Evolutionary conservation across 2,888 invertebrate species (phyloP), one percentile per base, ranked within the genome.

Genomic region (Ferdinandea cuprea): DNA sequence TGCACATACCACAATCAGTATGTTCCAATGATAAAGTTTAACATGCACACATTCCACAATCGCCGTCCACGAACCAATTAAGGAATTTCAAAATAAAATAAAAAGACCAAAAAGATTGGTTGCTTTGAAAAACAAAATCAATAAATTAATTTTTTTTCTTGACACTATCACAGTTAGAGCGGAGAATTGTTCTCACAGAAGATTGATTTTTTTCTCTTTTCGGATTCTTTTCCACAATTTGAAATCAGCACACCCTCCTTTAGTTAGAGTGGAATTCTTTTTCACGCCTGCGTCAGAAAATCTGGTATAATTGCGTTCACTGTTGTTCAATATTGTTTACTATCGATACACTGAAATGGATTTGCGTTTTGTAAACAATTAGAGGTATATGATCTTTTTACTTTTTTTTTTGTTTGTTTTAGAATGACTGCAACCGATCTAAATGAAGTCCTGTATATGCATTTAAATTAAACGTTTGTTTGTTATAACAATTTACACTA

Each of bases 201-300:
- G 52, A 68, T 48, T 61, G 13, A 44, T 54, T 66, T 79, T 79
- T 73, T 76, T 69, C 65, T 71, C 65, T 71, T 58, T 28, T 17
- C 17, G 11, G 56, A 79, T 71, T 56, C 25, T 65, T 61, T 68
- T 59, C 46, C 42, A 54, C n/a, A n/a, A n/a, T 17, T 42, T 17
- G 15, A 17, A 42, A 54, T 56, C 44, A 69, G 71, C 65, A 66
- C 77, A 76, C 77, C 72, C 83, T 72, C 77, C 42, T 58, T 59
- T 42, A n/a, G 3, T 44, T 30, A 54, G 21, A 63, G 13, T 73
- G 56, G 58, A 44, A 28, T 7, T 15, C 7, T 40, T 37, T 15
- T 77, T 83, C 73, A 83, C 83, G 83, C 83, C 83, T 83, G 83
- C 83, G 83, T 83, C 78, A 37, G 37, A 74, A 61, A 72, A 54